Conservation (phyloP, 2,797 vertebrate genomes). For the Peromyscus eremicus region DNA sequence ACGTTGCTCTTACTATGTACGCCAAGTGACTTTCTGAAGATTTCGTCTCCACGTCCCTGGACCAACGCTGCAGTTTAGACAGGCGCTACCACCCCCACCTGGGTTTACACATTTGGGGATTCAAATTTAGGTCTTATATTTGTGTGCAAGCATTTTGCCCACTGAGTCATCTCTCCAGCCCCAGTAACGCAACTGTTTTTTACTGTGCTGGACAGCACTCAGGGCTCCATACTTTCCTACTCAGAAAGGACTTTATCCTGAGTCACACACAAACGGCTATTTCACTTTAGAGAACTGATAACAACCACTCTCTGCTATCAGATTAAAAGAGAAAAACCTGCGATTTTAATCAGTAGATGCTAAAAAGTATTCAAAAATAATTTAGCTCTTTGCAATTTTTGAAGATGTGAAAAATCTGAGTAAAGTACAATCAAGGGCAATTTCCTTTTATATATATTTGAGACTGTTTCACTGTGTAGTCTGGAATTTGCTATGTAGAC, state of each 20-base stretch:
- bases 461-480: not conserved
- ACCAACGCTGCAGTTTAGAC: not conserved
- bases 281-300: slow-evolving; percentile 61
- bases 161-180: too few relatives aligned
- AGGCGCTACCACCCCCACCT: not conserved
- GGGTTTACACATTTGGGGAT: not conserved
- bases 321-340: slow-evolving; percentile 46
- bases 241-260: not conserved
- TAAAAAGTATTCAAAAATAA: slow-evolving; percentile 33
- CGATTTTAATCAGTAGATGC: not conserved
- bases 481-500: not conserved
- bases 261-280: not conserved
- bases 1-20: not conserved
- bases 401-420: slow-evolving; percentile 31
- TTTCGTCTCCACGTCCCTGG: not conserved
- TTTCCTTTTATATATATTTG: not conserved
- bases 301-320: not conserved
- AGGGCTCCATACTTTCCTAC: not conserved
- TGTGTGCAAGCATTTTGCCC: not conserved
- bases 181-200: too few relatives aligned
- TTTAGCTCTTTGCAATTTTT: slow-evolving; percentile 46
- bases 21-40: not conserved
- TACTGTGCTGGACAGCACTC: not conserved
- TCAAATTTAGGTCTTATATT: not conserved
- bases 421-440: slow-evolving; percentile 30